Evolutionary conservation across 2,113 vertebrate genomes (phyloP).

Genomic region (Neodontobutis hainanensis): DNA sequence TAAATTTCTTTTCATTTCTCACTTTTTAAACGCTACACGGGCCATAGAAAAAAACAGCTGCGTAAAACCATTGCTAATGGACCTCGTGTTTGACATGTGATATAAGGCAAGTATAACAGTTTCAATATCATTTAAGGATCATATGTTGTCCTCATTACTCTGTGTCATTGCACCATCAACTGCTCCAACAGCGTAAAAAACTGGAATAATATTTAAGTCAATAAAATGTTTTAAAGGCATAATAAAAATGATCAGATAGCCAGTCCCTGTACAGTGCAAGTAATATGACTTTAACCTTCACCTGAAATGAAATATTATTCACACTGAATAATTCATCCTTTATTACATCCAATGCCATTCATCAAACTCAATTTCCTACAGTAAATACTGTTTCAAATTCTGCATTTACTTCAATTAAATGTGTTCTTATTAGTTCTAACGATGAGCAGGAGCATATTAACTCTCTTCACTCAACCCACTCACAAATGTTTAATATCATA

Average conservation of each 20-base stretch:
- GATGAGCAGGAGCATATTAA: neutral
- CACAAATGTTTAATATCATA: neutral
- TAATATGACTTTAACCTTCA: conserved; percentile 12
- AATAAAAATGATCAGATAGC: conserved; percentile 5
- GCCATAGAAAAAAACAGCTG: too few relatives aligned
- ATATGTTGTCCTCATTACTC: conserved; percentile 11
- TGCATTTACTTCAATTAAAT: neutral
- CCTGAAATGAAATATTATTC: conserved; percentile 7
- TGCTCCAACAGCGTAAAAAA: conserved; percentile 5
- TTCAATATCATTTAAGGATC: neutral
- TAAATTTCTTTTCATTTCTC: too few relatives aligned
- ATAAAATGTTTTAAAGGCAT: conserved; percentile 11
- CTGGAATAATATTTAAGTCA: conserved; percentile 7
- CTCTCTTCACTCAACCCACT: neutral
- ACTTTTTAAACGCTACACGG: too few relatives aligned
- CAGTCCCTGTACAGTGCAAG: conserved; percentile 1
- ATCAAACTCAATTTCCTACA: conserved; percentile 1
- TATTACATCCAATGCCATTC: neutral
- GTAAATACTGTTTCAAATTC: neutral
- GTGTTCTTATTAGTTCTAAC: neutral
- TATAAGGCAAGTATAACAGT: neutral
- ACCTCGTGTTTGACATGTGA: neutral
- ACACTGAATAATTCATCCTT: neutral
- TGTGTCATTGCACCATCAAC: neutral
- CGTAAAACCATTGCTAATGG: neutral